These are phyloP conservation scores for Drosophila affinis DNA, from an alignment of 2,888 invertebrate species.

Conservation along the genomic window DNA sequence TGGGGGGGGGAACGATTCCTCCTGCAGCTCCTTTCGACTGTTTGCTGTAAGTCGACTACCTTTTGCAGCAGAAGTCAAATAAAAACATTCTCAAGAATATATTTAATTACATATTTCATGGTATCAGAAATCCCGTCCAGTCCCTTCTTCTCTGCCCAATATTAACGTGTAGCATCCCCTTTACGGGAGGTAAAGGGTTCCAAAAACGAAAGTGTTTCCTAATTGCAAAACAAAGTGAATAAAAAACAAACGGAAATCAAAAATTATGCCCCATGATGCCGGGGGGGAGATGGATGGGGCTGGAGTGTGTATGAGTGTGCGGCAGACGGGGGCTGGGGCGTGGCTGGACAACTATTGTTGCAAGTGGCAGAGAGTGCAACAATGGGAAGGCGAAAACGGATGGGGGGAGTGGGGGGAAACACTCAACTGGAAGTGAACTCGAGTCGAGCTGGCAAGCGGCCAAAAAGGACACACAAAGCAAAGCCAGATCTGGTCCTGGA, in stretches of 20 bases:
- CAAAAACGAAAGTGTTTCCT: conserved; percentile 29
- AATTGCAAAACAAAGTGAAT: conserved; percentile 45
- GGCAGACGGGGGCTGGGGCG: conserved; percentile 42
- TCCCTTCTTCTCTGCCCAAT: not conserved
- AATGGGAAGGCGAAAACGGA: conserved; percentile 17
- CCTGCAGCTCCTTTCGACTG: no score
- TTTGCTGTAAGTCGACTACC: no score
- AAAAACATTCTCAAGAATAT: no score
- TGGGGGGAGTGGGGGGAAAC: conserved; percentile 49
- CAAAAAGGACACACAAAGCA: conserved; percentile 41
- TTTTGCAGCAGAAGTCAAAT: no score
- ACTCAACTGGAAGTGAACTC: conserved; percentile 71
- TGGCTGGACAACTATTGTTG: conserved; percentile 67
- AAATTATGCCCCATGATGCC: conserved; percentile 23
- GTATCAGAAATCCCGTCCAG: not conserved
- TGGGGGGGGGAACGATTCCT: no score
- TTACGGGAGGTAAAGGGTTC: not conserved
- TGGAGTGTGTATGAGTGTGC: conserved; percentile 17
- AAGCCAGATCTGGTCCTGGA: conserved; percentile 33
- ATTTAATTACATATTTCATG: not conserved
- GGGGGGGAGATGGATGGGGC: conserved; percentile 17
- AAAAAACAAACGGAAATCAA: conserved; percentile 2
- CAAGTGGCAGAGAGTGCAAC: conserved; percentile 43
- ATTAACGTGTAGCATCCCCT: not conserved
- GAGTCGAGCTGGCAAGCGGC: conserved; percentile 63